These are phyloP conservation scores for Berghia stephanieae DNA, from an alignment of 1,140 invertebrate genomes.

Conservation along the genomic window DNA sequence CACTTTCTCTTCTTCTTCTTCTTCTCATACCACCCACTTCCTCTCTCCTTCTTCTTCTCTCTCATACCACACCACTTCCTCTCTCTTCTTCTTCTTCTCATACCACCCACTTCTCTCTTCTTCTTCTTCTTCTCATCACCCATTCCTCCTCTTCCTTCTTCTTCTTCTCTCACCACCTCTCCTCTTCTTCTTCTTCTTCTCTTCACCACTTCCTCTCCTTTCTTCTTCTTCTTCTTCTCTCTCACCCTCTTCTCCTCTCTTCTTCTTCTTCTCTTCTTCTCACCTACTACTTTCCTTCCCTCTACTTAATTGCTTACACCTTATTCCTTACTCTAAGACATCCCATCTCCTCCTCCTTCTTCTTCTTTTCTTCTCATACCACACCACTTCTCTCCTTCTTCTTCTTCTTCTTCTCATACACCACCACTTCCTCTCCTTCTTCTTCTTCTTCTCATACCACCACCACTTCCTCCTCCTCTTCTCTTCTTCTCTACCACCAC, in stretches of 20 bases:
- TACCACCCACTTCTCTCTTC: background rate
- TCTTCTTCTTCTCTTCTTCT: background rate
- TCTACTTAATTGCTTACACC: background rate
- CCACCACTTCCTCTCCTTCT: too few relatives aligned
- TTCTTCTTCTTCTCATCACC: background rate
- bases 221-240: background rate
- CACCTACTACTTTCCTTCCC: background rate
- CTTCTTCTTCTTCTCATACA: background rate
- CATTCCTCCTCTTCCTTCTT: background rate
- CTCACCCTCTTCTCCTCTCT: background rate
- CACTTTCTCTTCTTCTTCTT: background rate
- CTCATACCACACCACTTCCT: slow-evolving; percentile 18
- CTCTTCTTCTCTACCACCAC: too few relatives aligned
- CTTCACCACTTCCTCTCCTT: background rate
- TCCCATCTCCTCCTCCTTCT: background rate
- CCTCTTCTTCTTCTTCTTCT: background rate
- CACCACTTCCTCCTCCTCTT: too few relatives aligned
- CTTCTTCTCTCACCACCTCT: slow-evolving; percentile 7
- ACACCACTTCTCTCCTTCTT: background rate
- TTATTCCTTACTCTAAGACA: background rate
- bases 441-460: too few relatives aligned
- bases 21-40: background rate
- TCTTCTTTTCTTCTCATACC: background rate
- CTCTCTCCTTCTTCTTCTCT: slow-evolving; percentile 30
- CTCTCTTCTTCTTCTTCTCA: background rate